These are phyloP conservation scores for Phylloscopus trochiloides DNA, from an alignment of 2,113 vertebrate species.

Conservation along the genomic window DNA sequence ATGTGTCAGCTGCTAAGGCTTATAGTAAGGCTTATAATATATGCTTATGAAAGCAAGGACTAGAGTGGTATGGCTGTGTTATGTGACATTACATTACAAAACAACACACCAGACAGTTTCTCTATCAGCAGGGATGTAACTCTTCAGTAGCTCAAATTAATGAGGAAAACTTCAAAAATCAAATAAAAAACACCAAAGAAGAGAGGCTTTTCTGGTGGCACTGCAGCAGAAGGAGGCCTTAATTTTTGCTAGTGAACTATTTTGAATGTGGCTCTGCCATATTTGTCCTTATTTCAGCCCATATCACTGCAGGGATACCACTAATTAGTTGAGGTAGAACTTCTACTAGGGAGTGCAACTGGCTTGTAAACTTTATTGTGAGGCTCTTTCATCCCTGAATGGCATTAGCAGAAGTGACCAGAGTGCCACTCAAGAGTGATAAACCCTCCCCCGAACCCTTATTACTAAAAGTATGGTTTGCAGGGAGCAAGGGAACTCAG, in stretches of 20 bases:
- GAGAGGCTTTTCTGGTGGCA: neutral
- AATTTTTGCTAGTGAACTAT: neutral
- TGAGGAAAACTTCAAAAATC: neutral
- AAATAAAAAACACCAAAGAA: neutral
- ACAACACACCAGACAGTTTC: neutral
- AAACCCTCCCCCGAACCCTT: neutral
- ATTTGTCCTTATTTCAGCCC: neutral
- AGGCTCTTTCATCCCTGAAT: neutral
- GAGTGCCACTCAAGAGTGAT: neutral
- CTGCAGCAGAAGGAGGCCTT: neutral
- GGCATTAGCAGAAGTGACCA: neutral
- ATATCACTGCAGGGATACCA: neutral
- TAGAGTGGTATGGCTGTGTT: neutral
- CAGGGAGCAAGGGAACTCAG: neutral
- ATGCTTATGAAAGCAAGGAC: neutral
- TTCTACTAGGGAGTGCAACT: neutral
- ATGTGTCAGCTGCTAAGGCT: neutral
- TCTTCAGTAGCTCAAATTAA: slow-evolving; percentile 27
- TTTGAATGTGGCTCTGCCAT: neutral
- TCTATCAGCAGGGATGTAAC: neutral
- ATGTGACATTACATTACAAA: neutral
- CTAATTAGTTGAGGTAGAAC: neutral
- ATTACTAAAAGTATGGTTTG: neutral
- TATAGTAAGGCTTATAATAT: neutral
- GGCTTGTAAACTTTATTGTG: neutral